These are phyloP conservation scores for Pristionchus arcanus DNA, from an alignment of 2,888 invertebrate species.

Conservation along the genomic window DNA sequence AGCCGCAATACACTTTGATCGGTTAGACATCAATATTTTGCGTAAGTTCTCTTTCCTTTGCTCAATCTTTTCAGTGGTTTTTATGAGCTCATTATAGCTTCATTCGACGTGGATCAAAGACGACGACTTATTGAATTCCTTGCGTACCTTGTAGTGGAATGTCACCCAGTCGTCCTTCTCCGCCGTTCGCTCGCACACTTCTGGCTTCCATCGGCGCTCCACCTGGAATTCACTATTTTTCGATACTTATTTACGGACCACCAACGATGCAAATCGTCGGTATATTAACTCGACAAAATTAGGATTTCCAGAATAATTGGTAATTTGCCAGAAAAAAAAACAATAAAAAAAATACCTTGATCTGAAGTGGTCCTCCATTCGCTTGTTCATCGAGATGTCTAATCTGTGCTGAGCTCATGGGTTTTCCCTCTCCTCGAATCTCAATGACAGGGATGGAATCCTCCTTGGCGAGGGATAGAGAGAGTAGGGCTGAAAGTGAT, in stretches of 20 bases:
- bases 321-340: no score
- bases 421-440: conserved; percentile 78
- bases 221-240: conserved; percentile 64
- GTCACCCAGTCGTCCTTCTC: conserved; percentile 77
- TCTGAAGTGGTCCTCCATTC: conserved; percentile 77
- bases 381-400: conserved; percentile 76
- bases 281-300: no score
- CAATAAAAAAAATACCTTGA: conserved; percentile 68
- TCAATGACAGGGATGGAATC: conserved; percentile 79
- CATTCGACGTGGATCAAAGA: no score
- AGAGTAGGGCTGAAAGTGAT: background rate
- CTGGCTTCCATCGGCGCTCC: conserved; percentile 63
- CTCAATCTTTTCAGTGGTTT: no score
- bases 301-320: no score
- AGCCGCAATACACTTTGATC: no score
- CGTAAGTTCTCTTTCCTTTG: no score
- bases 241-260: no score
- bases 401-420: conserved; percentile 79
- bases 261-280: no score
- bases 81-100: no score
- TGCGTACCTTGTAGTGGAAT: conserved; percentile 78
- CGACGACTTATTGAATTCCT: no score
- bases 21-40: no score
- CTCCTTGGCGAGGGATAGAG: conserved; percentile 55
- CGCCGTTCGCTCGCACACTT: conserved; percentile 73